phyloP scores from a whole-genome alignment of 2,888 invertebrate species.

The Diaphora mendica region DNA sequence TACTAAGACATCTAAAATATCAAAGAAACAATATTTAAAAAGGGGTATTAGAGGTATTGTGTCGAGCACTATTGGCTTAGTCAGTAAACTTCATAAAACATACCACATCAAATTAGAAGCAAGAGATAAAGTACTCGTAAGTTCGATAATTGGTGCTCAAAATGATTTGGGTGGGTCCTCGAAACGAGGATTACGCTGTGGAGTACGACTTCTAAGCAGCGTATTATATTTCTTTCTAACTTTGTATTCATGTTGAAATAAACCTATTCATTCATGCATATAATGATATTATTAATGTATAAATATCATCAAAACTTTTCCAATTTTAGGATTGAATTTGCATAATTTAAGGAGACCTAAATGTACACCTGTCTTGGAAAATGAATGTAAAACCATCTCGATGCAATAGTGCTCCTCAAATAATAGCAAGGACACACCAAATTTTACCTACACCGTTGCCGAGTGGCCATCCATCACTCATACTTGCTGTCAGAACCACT shows the following conservation, averaged over 20 bases:
- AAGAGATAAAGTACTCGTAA: neutral
- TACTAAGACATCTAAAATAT: neutral
- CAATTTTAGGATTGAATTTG: neutral
- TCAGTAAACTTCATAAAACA: neutral
- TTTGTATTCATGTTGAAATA: neutral
- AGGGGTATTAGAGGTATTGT: neutral
- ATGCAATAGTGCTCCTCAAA: slow-evolving; percentile 18
- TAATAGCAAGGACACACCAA: slow-evolving; percentile 18
- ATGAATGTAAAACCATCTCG: neutral
- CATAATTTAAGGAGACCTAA: neutral
- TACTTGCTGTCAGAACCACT: slow-evolving; percentile 45
- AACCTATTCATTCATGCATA: neutral
- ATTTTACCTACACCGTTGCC: slow-evolving; percentile 23
- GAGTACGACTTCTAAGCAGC: neutral
- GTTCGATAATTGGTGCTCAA: neutral
- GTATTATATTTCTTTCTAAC: neutral
- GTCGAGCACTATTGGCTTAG: neutral
- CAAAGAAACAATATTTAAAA: too few species aligned
- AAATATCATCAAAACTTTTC: neutral
- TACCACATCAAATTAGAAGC: neutral
- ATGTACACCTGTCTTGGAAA: neutral
- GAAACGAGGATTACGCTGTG: neutral
- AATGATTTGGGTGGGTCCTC: neutral
- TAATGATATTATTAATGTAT: neutral
- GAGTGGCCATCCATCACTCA: slow-evolving; percentile 44